A percentile compares a stretch with the other conserved stretches of the same genome.
Evolutionary conservation across 2,888 invertebrate species (phyloP).

Genomic region (Prosapia bicincta): DNA sequence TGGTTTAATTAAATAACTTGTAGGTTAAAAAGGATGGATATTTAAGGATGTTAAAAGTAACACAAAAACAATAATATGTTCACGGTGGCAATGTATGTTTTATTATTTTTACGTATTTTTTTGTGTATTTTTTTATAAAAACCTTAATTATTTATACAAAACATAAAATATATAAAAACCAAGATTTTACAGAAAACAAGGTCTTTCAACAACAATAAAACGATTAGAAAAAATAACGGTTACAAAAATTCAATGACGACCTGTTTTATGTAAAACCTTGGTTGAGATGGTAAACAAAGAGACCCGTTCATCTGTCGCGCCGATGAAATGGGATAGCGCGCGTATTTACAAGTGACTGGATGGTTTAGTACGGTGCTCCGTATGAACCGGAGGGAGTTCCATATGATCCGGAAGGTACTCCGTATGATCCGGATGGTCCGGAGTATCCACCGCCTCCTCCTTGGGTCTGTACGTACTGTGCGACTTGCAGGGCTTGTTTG

Average conservation of each 20-base stretch:
- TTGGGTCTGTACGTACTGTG: constrained; percentile 71
- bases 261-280: constrained; percentile 21
- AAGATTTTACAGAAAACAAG: constrained; percentile 29
- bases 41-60: neutral
- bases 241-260: neutral
- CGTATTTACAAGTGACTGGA: constrained; percentile 32
- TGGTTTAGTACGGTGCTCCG: constrained; percentile 60
- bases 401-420: constrained; percentile 44
- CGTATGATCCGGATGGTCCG: constrained; percentile 48
- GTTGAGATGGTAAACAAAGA: constrained; percentile 4
- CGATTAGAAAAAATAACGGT: constrained; percentile 17
- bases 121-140: constrained; percentile 34
- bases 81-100: constrained; percentile 38
- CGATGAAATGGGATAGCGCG: constrained; percentile 11
- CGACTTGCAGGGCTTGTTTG: constrained; percentile 83
- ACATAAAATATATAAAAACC: constrained; percentile 28
- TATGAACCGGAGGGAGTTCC: constrained; percentile 54
- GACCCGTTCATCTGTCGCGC: constrained; percentile 22
- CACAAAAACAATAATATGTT: constrained; percentile 12
- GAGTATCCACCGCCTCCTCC: constrained; percentile 49
- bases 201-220: constrained; percentile 18
- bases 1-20: too few species aligned
- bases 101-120: constrained; percentile 36
- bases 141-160: constrained; percentile 34
- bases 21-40: too few species aligned